Conservation (phyloP, 2,888 invertebrate genomes). For the Dinocampus coccinellae region DNA sequence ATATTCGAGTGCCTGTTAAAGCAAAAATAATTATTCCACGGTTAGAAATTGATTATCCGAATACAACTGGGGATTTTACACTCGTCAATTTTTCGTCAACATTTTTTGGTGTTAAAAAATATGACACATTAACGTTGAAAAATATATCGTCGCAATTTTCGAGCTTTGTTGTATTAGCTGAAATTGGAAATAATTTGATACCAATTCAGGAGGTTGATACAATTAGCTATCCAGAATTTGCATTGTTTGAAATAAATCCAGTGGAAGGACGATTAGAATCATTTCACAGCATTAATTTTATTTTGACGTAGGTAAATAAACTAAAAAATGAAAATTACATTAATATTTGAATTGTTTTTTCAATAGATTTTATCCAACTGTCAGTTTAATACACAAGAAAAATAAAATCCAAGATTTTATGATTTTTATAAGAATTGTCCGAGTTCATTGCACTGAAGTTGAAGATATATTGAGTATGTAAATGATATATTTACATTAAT, state of each 20-base stretch:
- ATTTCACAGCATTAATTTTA: conserved; percentile 59
- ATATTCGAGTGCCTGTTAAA: conserved; percentile 51
- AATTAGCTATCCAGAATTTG: conserved; percentile 46
- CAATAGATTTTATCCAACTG: neutral
- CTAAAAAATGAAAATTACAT: neutral
- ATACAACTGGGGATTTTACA: conserved; percentile 64
- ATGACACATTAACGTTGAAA: conserved; percentile 63
- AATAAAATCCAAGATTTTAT: conserved; percentile 45
- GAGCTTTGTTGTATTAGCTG: conserved; percentile 67
- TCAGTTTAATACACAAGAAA: neutral
- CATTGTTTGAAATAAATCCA: conserved; percentile 55
- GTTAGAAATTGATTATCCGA: conserved; percentile 64
- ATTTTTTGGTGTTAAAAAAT: conserved; percentile 62
- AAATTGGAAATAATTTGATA: conserved; percentile 55
- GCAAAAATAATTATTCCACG: conserved; percentile 61
- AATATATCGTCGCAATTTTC: conserved; percentile 67
- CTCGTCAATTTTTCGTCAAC: conserved; percentile 68
- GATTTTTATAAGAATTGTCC: conserved; percentile 51
- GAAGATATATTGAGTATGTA: conserved; percentile 47
- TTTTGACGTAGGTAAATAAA: conserved; percentile 51
- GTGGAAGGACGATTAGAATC: conserved; percentile 59
- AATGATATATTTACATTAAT: neutral
- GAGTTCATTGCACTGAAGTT: conserved; percentile 49
- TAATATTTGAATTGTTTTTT: neutral
- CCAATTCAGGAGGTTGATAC: conserved; percentile 54